Evolutionary conservation across 2,797 vertebrate genomes (phyloP).

Genomic region (Halcyon badia): DNA sequence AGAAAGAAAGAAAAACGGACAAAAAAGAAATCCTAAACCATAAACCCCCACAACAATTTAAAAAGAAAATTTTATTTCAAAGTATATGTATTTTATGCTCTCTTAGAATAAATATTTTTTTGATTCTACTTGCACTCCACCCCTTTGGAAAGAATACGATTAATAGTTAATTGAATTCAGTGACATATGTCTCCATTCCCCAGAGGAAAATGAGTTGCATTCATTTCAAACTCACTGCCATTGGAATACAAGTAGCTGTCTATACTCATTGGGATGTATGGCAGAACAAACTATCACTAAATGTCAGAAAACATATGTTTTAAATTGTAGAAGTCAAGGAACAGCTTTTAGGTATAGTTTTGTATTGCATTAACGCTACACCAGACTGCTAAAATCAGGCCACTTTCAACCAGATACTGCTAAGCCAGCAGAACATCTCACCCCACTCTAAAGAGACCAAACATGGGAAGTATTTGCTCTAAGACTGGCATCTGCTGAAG

Average conservation of each 20-base stretch:
- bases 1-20: neutral
- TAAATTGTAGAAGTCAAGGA: neutral
- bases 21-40: neutral
- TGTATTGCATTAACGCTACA: neutral
- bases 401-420: neutral
- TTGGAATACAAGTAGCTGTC: neutral
- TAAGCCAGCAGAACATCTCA: neutral
- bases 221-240: neutral
- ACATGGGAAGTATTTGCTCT: neutral
- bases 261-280: neutral
- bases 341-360: neutral
- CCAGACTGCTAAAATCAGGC: neutral
- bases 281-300: neutral
- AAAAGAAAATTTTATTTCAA: neutral
- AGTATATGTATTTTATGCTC: neutral
- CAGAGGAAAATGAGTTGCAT: neutral
- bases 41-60: neutral
- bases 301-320: slow-evolving; percentile 21
- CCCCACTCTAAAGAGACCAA: neutral
- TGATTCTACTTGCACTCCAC: neutral
- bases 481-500: neutral
- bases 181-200: neutral
- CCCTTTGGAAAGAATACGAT: neutral
- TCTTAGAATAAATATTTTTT: neutral
- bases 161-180: slow-evolving; percentile 1